phyloP scores from a whole-genome alignment of 1,140 invertebrate genomes.

The Brachionus calyciflorus region DNA sequence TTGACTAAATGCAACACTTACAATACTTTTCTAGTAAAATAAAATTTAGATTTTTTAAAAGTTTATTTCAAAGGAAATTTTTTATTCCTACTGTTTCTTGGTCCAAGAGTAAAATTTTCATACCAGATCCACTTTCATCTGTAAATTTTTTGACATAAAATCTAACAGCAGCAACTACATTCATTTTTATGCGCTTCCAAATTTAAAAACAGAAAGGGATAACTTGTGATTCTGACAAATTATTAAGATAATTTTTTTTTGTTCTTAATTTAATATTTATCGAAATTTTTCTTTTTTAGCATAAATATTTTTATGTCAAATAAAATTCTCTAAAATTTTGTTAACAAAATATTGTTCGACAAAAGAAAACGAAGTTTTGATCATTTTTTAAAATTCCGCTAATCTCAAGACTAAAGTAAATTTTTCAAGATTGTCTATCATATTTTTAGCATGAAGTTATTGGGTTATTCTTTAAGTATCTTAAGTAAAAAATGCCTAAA shows the following conservation, averaged over 20 bases:
- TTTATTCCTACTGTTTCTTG: constrained; percentile 80
- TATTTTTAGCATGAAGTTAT: too few relatives aligned
- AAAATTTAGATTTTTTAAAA: not conserved
- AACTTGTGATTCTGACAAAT: not conserved
- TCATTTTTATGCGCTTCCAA: constrained; percentile 68
- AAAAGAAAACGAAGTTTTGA: constrained; percentile 10
- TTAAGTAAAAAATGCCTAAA: too few relatives aligned
- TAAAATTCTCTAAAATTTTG: not conserved
- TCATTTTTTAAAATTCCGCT: not conserved
- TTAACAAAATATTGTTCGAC: not conserved
- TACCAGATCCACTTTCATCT: constrained; percentile 92
- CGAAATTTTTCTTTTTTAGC: not conserved
- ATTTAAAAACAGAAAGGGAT: not conserved
- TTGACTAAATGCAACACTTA: constrained; percentile 93
- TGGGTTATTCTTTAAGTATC: too few relatives aligned
- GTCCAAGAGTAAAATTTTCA: constrained; percentile 98
- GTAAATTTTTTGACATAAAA: constrained; percentile 95
- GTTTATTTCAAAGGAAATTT: not conserved
- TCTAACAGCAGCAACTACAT: constrained; percentile 83
- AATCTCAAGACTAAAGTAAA: not conserved
- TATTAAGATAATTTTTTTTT: not conserved
- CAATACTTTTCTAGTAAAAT: constrained; percentile 77
- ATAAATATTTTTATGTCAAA: constrained; percentile 28
- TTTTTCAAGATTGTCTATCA: too few relatives aligned
- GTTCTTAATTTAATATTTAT: not conserved